A percentile compares a stretch with the other conserved stretches of the same genome.
phyloP scores from a whole-genome alignment of 2,113 vertebrate genomes.

The Mus musculus region GRCm39 chr6:18444501-18445000 shows the following conservation, averaged over 20 bases:
- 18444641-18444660: conserved; percentile 9
- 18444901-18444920: conserved; percentile 62
- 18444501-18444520: background rate
- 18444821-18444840: background rate
- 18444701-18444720: background rate
- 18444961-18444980: background rate
- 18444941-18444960: background rate
- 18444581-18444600: background rate
- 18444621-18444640: background rate
- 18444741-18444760: background rate
- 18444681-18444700: background rate
- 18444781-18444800: conserved; percentile 55
- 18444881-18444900: conserved; percentile 59
- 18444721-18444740: conserved; percentile 35
- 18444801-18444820: background rate
- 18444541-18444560: background rate
- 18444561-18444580: background rate
- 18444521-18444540: background rate
- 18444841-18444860: conserved; percentile 1
- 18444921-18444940: background rate
- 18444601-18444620: background rate
- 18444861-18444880: conserved; percentile 25
- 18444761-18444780: conserved; percentile 4
- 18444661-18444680: conserved; percentile 13
- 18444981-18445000: background rate